Evolutionary conservation across 1,140 invertebrate genomes (phyloP), one percentile per base, ranked within the genome.

Genomic region (Stenopsyche tienmushanensis): DNA sequence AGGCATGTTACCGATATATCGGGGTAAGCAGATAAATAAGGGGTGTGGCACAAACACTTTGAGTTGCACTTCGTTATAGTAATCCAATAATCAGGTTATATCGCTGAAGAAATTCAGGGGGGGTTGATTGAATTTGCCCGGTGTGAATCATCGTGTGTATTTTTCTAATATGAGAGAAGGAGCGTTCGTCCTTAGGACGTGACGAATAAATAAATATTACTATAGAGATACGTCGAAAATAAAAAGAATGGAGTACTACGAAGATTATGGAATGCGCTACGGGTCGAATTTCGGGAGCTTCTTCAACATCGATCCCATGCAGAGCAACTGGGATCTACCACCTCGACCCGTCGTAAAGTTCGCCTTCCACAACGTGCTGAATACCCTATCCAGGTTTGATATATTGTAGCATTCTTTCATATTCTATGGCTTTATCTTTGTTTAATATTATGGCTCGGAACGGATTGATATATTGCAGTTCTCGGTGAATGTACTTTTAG

Each of bases 41-140:
- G 58, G 52, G 59, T 53, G 67, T 26, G 60, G 26, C 18, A 44
- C 9, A 66, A 66, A 66, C 64, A 70, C 60, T 60, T 62, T 25
- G 21, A 49, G 34, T 34, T 45, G 41, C 57, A 65, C 66, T 70
- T 70, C 68, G 68, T 70, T 70, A 70, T 49, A 26, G 54, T 70
- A 70, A 70, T 70, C 62, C 68, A 70, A 70, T 70, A 70, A 62
- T 64, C 34, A 47, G 29, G 23, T 39, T 17, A 15, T 10, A n/a
- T 20, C 26, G 26, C 41, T 13, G 62, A 23, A 41, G 47, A 64
- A 39, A 23, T 60, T 23, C 7, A n/a, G 23, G 53, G 59, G 63
- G 15, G 49, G 8, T 44, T 47, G 64, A 63, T 69, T 65, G 45
- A 66, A 63, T 69, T 65, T 58, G 44, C 24, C 3, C 8, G n/a